Base-by-base conservation (phyloP, 1,140 invertebrate species). In the Trichonephila clavipes region DNA sequence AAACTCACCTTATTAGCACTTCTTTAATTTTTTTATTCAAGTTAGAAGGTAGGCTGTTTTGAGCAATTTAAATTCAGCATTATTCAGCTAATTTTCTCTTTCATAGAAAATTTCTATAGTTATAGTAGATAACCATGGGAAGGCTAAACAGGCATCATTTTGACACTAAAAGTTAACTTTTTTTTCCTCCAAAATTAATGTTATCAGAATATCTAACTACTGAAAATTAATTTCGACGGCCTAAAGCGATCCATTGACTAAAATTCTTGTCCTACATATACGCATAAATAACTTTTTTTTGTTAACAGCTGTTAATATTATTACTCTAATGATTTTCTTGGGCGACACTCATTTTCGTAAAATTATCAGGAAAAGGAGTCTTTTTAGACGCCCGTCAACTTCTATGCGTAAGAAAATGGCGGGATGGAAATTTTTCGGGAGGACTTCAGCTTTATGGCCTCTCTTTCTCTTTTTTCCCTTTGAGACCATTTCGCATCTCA, bases 401-500 rank as follows among this genome's bases (percentile, higher is more conserved):
- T 89, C 24, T 85, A 77, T 69, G 66, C 19, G 24, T 2, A 66
- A 86, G 85, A 86, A 89, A 89, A 72, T 89, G 87, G 72, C 87
- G 61, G n/a, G 87, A 64, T 69, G 66, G 58, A 72, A 51, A 89
- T 72, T 72, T 44, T 72, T 34, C 19, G 14, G 66, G 66, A 64
- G 62, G 86, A 58, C 24, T 69, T 19, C 66, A 16, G 64, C 69
- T 89, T 89, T 72, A 72, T 69, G 64, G 88, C 88, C 24, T 24
- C 7, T 28, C 34, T 62, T 64, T 87, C 14, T 34, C 28, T 14
- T 51, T 59, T 59, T 59, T 77, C 18, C 66, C 72, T 64, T 12
- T 59, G 28, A 66, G 28, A 72, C 88, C 88, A 72, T 89, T 89
- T 89, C 88, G 88, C 62, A 28, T 72, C 88, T 89, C 64, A n/a